These are phyloP conservation scores for Etia nguti DNA, from an alignment of 2,113 vertebrate species.

Conservation along the genomic window DNA sequence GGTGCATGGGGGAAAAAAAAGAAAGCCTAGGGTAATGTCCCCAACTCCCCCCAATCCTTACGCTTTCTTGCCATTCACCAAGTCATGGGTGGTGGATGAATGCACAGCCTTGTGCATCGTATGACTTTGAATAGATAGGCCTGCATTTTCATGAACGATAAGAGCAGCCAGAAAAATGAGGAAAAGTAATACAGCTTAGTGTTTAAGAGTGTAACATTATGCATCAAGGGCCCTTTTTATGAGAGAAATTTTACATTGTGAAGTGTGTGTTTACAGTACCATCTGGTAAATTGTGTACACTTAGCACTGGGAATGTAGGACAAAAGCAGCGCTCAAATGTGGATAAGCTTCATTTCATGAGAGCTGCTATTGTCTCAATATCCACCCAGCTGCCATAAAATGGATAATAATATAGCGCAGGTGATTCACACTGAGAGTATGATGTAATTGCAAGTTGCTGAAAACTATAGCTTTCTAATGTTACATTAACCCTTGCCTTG, in stretches of 20 bases:
- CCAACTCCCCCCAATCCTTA: not conserved
- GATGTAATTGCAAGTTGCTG: not conserved
- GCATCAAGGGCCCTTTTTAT: conserved; percentile 14
- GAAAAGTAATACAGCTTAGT: not conserved
- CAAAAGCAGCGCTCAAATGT: conserved; percentile 13
- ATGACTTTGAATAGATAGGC: conserved; percentile 12
- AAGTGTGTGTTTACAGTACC: conserved; percentile 30
- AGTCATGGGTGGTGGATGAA: conserved; percentile 27
- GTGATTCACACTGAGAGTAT: not conserved
- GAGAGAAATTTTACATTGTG: conserved; percentile 2
- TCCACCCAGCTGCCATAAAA: conserved; percentile 14
- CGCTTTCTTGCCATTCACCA: not conserved
- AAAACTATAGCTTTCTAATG: not conserved
- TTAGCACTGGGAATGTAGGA: conserved; percentile 9
- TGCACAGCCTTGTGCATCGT: not conserved
- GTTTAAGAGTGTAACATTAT: conserved; percentile 6
- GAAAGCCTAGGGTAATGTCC: conserved; percentile 31
- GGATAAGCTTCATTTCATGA: conserved; percentile 14
- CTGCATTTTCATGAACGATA: conserved; percentile 25
- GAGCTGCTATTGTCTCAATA: not conserved
- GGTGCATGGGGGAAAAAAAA: not conserved
- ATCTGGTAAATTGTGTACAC: conserved; percentile 31
- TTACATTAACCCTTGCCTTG: not conserved
- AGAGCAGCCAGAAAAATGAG: conserved; percentile 10
- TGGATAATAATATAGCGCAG: not conserved